Percentiles rank a stretch among this genome's conserved stretches.
Conservation (phyloP, 2,888 invertebrate species). For the Erebia palarica region DNA sequence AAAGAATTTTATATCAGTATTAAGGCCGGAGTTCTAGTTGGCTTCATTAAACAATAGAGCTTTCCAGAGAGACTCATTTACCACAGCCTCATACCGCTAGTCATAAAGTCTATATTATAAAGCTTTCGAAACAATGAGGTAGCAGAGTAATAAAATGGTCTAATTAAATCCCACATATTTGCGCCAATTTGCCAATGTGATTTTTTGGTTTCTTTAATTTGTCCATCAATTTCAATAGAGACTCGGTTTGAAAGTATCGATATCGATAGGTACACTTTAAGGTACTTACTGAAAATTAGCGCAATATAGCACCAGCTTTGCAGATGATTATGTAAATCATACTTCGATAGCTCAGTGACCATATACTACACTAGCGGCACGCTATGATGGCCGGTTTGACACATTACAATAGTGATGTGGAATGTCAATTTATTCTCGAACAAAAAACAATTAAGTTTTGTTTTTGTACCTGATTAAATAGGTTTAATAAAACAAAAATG, state of each 20-base stretch:
- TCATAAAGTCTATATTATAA: conserved; percentile 8
- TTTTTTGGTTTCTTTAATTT: conserved; percentile 5
- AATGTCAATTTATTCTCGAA: too few species aligned
- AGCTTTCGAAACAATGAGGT: conserved; percentile 29
- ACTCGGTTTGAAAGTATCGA: neutral
- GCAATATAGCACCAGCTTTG: too few species aligned
- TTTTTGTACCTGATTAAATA: too few species aligned
- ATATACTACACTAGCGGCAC: too few species aligned
- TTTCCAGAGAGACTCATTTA: neutral
- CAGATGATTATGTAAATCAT: too few species aligned
- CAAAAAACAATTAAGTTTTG: too few species aligned
- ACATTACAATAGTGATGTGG: too few species aligned
- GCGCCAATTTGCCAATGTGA: conserved; percentile 22
- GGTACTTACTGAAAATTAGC: too few species aligned
- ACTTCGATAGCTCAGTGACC: too few species aligned
- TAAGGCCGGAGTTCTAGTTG: conserved; percentile 24
- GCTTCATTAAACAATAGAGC: conserved; percentile 27
- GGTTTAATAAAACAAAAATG: too few species aligned
- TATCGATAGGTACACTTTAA: neutral
- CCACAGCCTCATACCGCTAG: neutral
- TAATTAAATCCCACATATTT: conserved; percentile 29
- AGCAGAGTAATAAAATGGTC: conserved; percentile 31
- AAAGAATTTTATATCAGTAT: neutral
- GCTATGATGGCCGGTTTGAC: too few species aligned
- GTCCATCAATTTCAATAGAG: conserved; percentile 12